These are phyloP conservation scores for Brachionus koreanus DNA, from an alignment of 1,140 invertebrate species.

Conservation along the genomic window DNA sequence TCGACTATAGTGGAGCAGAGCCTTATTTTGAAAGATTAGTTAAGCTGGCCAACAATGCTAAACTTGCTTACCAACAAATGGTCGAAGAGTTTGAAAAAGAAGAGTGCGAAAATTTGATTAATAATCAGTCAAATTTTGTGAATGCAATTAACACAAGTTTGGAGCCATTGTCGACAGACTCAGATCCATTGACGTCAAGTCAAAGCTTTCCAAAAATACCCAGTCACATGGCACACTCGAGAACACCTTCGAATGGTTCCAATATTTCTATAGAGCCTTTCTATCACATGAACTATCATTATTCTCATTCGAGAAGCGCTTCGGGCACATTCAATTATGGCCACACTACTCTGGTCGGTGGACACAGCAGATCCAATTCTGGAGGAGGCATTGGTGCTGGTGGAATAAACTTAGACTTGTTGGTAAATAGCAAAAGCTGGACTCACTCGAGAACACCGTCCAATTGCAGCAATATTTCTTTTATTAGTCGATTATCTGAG, in stretches of 20 bases:
- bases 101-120: constrained; percentile 14
- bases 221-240: constrained; percentile 36
- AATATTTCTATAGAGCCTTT: constrained; percentile 29
- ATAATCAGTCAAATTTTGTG: neutral
- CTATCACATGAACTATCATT: constrained; percentile 25
- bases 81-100: constrained; percentile 25
- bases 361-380: neutral
- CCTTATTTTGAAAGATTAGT: constrained; percentile 46
- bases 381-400: neutral
- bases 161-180: neutral
- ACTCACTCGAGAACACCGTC: constrained; percentile 43
- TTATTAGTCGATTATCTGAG: constrained; percentile 33
- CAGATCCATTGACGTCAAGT: neutral
- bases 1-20: constrained; percentile 63
- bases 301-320: constrained; percentile 31
- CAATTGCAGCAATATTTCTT: constrained; percentile 37
- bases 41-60: constrained; percentile 7
- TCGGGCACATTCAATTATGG: constrained; percentile 36
- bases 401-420: neutral
- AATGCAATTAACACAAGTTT: neutral
- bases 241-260: constrained; percentile 17
- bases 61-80: constrained; percentile 33
- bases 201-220: neutral
- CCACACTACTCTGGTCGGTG: neutral
- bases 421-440: constrained; percentile 3